A percentile compares a stretch with the other conserved stretches of the same genome.
Conservation (phyloP, 2,888 invertebrate genomes). For the Calameuta filiformis region DNA sequence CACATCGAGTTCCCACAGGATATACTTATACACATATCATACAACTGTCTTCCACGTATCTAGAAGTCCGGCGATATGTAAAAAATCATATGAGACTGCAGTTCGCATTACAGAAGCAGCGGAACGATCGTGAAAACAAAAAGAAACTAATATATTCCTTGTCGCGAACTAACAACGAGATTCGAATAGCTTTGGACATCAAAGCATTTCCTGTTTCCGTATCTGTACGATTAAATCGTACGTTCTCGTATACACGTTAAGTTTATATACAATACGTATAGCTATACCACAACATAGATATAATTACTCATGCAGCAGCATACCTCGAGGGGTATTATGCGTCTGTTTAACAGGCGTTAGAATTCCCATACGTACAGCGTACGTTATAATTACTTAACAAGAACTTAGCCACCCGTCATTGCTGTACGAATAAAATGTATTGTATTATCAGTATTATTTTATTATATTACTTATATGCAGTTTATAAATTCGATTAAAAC, state of each 20-base stretch:
- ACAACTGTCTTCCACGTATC: too few species aligned
- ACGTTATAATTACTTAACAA: neutral
- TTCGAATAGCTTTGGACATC: neutral
- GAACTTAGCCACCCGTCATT: neutral
- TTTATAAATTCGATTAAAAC: neutral
- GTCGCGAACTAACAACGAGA: neutral
- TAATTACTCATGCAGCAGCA: neutral
- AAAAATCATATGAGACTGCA: neutral
- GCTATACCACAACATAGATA: neutral
- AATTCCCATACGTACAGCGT: neutral
- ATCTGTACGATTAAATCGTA: neutral
- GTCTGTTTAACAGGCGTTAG: neutral
- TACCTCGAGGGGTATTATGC: neutral
- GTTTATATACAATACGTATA: neutral
- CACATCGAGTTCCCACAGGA: neutral
- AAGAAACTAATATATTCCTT: neutral
- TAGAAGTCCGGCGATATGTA: too few species aligned
- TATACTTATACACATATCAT: neutral
- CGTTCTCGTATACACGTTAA: neutral
- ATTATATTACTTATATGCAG: conserved; percentile 10
- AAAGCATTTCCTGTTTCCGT: neutral
- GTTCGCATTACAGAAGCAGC: neutral
- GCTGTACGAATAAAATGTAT: neutral
- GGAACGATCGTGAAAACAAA: neutral
- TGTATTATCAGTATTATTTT: neutral